Evolutionary conservation across 1,140 invertebrate genomes (phyloP).

Genomic region (Heterodera carotae): DNA sequence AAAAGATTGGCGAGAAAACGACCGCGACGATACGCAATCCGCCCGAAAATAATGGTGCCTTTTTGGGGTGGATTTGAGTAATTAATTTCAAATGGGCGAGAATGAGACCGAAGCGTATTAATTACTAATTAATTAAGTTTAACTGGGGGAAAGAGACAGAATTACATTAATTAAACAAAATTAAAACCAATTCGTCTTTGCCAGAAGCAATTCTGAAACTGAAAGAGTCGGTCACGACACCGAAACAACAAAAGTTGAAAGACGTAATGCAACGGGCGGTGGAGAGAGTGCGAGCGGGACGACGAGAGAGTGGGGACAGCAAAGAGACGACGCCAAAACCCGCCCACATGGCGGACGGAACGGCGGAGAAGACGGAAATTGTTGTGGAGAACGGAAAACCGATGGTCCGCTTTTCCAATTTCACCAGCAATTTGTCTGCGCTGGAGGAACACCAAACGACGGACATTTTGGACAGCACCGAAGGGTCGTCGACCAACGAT

Average conservation of each 20-base stretch:
- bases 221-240: neutral
- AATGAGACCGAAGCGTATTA: too few relatives aligned
- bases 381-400: slow-evolving; percentile 10
- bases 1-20: slow-evolving; percentile 40
- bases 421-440: slow-evolving; percentile 30
- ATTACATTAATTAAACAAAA: too few relatives aligned
- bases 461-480: slow-evolving; percentile 15
- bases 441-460: slow-evolving; percentile 20
- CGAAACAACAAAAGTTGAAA: slow-evolving; percentile 18
- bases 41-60: slow-evolving; percentile 19
- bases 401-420: slow-evolving; percentile 20
- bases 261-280: slow-evolving; percentile 33
- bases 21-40: slow-evolving; percentile 20
- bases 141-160: too few relatives aligned
- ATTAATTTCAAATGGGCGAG: neutral
- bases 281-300: slow-evolving; percentile 19
- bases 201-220: neutral
- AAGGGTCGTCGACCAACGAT: neutral
- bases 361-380: neutral
- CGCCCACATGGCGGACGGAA: slow-evolving; percentile 2
- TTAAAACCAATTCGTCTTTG: too few relatives aligned
- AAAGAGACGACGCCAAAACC: neutral
- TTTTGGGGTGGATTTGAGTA: neutral
- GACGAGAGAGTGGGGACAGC: slow-evolving; percentile 12
- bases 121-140: too few relatives aligned